Evolutionary conservation across 2,797 vertebrate genomes (phyloP).

Genomic region (Manis crassicaudata): DNA sequence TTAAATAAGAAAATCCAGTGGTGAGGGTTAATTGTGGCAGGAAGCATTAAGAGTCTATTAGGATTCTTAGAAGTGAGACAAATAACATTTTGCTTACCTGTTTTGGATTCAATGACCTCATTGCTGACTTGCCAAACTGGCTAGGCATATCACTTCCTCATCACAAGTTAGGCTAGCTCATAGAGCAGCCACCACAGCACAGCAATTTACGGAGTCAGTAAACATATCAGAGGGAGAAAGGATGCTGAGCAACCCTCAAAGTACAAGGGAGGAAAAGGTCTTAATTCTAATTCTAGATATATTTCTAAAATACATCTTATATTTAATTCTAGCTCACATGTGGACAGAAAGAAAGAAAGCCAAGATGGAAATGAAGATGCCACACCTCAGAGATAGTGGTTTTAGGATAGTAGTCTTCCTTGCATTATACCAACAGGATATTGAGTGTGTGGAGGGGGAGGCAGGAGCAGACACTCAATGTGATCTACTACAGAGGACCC

Average conservation of each 20-base stretch:
- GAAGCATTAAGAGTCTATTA: not conserved
- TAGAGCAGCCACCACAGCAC: not conserved
- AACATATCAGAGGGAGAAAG: not conserved
- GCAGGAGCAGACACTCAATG: not conserved
- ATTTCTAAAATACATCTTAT: conserved; percentile 51
- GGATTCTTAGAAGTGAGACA: not conserved
- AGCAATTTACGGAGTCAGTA: conserved; percentile 18
- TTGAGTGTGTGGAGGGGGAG: not conserved
- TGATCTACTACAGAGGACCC: not conserved
- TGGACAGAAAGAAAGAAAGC: conserved; percentile 6
- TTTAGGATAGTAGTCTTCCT: conserved; percentile 36
- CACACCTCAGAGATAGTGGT: not conserved
- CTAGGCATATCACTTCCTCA: not conserved
- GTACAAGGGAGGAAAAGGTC: not conserved
- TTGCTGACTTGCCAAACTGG: not conserved
- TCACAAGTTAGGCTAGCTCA: not conserved
- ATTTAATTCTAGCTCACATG: conserved; percentile 36
- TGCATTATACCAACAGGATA: not conserved
- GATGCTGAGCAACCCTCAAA: not conserved
- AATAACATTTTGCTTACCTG: not conserved
- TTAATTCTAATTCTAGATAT: conserved; percentile 14
- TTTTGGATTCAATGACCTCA: not conserved
- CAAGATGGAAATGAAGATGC: conserved; percentile 53
- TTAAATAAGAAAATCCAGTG: not conserved
- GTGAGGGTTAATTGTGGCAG: not conserved